Evolutionary conservation across 2,888 invertebrate species (phyloP).

Genomic region (Cheiracanthium punctorium): DNA sequence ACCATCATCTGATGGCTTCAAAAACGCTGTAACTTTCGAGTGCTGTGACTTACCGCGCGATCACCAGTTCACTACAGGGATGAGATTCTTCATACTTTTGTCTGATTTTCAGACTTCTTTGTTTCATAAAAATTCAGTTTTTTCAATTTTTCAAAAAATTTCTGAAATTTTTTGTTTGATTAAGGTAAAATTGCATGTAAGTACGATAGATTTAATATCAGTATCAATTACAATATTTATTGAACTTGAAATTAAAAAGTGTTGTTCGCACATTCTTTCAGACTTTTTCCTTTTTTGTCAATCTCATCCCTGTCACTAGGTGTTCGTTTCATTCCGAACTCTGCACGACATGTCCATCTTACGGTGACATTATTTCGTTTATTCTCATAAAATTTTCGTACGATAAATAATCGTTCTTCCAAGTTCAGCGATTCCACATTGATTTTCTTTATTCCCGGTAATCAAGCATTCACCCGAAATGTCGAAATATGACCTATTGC

Average conservation of each 20-base stretch:
- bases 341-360: neutral
- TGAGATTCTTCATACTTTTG: no score
- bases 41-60: neutral
- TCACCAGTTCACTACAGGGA: neutral
- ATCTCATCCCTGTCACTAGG: no score
- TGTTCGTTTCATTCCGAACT: neutral
- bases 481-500: neutral
- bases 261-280: no score
- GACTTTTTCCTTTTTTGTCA: no score
- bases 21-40: neutral
- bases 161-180: no score
- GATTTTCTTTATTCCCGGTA: neutral
- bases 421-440: neutral
- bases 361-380: neutral
- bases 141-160: no score
- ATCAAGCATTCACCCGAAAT: neutral
- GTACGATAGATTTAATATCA: no score
- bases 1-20: neutral
- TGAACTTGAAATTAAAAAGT: no score
- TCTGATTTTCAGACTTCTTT: no score
- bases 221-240: no score
- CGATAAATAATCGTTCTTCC: neutral
- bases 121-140: no score
- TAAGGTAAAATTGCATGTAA: no score
- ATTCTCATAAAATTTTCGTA: conserved; percentile 8